Base-by-base conservation (phyloP, 2,888 invertebrate species). In the Tetheella fluctuosa region DNA sequence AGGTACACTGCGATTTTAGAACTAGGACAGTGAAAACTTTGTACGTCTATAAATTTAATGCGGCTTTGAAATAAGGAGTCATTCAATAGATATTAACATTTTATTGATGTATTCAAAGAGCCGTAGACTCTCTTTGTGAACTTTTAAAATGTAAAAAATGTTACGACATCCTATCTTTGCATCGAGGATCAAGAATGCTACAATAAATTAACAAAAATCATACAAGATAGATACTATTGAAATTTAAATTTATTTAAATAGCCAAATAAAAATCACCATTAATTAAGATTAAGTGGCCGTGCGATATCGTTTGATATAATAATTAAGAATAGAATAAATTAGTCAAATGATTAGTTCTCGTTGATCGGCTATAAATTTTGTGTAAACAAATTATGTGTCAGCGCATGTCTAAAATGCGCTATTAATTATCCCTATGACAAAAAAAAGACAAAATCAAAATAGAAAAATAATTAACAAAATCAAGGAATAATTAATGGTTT, bases 361-460 rank as follows among this genome's bases (percentile, higher is more conserved):
- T 20, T 23, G 30, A 17, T 54, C 12, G 34, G 57, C 13, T 42
- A 60, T 60, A 39, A 20, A 37, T 57, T 59, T 58, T 56, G 57
- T 17, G 54, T 57, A 57, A 63, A 58, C 57, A 52, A 58, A 30
- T 55, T 62, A 61, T 62, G 59, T 58, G 62, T 62, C 67, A 60
- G 56, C 17, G n/a, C 52, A 57, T 61, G 54, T 63, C 59, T 59
- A 64, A 59, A 39, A 28, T 42, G 39, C 37, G 28, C 30, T 42
- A 59, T 54, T 59, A 59, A 59, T 54, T 53, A 59, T 55, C 12
- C 30, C 54, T 13, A 13, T 42, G 42, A 28, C 17, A 59, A 7
- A 28, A 61, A n/a, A n/a, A 57, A 59, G 58, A 60, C 58, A 56
- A 63, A 58, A 34, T 2, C 4, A 34, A 34, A 34, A 34, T 34